Evolutionary conservation across 2,797 vertebrate genomes (phyloP), one percentile per base, ranked within the genome.

Genomic region (Acropternis orthonyx): DNA sequence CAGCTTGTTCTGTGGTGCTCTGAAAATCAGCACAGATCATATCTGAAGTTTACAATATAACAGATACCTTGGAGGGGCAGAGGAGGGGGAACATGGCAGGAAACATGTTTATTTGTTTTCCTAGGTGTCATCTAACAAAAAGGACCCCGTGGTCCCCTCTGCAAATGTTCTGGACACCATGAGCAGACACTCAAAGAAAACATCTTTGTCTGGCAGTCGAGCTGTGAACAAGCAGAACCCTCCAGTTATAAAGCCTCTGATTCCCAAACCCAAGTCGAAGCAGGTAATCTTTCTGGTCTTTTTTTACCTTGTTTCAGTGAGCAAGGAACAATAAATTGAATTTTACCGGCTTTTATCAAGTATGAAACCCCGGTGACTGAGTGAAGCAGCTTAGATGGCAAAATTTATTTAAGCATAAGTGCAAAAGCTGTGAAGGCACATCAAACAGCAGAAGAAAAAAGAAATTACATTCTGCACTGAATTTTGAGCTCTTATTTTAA

Each of bases 131-230:
- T 96, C 97, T 58, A 97, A 78, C 36, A 98, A 97, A 85, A 99
- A 98, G 96, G 96, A 98, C 7, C 85, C 98, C 6, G 32, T 96
- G n/a, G 85, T 97, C 28, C 98, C 98, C 62, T 96, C 96, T 37
- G 76, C 92, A 30, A 99, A 98, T 88, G 97, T 99, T 97, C 97
- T 99, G 85, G 99, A 99, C 97, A 98, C 89, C 95, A 99, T 99
- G 98, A 98, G 95, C 12, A 98, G 98, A 91, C 93, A 97, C 39
- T 97, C 96, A 75, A 98, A 97, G 98, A 99, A 98, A 96, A 94
- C 92, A 3, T 41, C 94, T 44, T 85, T 72, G 1, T 91, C 97
- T 61, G 63, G 80, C 34, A 94, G 91, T 49, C 96, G 98, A 67
- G 73, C 95, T 22, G 96, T 66, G 59, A 98, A 97, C 93, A 97